A percentile compares a stretch with the other conserved stretches of the same genome.
Conservation (phyloP, 2,113 vertebrate genomes). For the Equus quagga region DNA sequence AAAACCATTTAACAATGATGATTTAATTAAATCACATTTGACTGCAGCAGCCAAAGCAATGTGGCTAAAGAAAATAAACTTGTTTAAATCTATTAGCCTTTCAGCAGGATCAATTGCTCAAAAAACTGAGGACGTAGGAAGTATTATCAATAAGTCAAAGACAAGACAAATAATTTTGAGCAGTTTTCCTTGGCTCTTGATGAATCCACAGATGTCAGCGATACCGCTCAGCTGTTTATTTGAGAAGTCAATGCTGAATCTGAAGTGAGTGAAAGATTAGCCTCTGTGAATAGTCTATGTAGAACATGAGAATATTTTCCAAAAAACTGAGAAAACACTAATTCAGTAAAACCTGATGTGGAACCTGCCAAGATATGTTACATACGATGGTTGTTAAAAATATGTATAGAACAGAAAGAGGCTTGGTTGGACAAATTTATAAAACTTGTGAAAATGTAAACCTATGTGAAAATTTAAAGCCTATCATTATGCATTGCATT, state of each 20-base stretch:
- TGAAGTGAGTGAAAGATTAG: constrained; percentile 5
- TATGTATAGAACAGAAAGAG: neutral
- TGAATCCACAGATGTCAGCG: neutral
- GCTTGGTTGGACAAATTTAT: neutral
- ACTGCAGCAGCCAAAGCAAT: neutral
- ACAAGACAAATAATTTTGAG: neutral
- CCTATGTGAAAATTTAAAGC: neutral
- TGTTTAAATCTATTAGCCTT: neutral
- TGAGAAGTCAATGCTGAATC: neutral
- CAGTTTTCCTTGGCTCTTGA: neutral
- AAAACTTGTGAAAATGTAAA: neutral
- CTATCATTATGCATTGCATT: neutral
- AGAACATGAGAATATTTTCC: constrained; percentile 37
- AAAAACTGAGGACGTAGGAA: neutral
- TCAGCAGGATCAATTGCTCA: neutral
- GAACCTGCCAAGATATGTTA: neutral
- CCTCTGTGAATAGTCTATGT: neutral
- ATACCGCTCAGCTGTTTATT: neutral
- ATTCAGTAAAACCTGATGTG: constrained; percentile 2
- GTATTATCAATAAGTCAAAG: neutral
- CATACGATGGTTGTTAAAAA: neutral
- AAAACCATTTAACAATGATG: neutral
- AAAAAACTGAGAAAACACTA: neutral
- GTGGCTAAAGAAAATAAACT: constrained; percentile 32
- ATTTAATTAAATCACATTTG: neutral